Evolutionary conservation across 2,888 invertebrate genomes (phyloP).

Genomic region (Smittia sp.): DNA sequence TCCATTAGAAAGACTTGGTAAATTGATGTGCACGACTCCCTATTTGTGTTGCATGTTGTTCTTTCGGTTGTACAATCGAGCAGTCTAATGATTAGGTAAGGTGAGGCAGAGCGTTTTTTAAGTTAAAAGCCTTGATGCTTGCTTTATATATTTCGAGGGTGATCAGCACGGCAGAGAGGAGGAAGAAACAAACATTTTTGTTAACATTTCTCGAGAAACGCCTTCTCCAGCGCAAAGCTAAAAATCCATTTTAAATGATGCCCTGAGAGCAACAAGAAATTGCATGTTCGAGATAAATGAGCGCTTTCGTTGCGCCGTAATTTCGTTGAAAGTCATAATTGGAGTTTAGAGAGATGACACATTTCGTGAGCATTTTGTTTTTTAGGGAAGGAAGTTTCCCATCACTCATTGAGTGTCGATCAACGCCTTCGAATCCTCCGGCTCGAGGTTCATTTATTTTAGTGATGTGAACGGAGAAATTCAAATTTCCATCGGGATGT

Average conservation of each 20-base stretch:
- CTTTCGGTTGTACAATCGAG: not conserved
- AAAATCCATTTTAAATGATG: not conserved
- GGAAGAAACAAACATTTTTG: conserved; percentile 16
- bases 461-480: not conserved
- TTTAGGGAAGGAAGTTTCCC: conserved; percentile 6
- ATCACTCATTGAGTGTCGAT: conserved; percentile 22
- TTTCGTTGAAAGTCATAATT: conserved; percentile 34
- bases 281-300: conserved; percentile 19
- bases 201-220: conserved; percentile 21
- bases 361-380: not conserved
- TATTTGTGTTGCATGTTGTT: conserved; percentile 11
- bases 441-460: conserved; percentile 31
- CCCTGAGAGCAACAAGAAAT: conserved; percentile 33
- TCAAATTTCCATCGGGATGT: conserved; percentile 41
- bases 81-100: conserved; percentile 41
- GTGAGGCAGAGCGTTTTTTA: conserved; percentile 26
- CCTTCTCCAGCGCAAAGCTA: conserved; percentile 4
- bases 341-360: conserved; percentile 23
- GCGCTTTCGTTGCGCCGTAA: not conserved
- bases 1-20: not conserved
- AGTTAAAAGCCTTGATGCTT: conserved; percentile 12
- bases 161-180: conserved; percentile 5
- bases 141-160: conserved; percentile 26
- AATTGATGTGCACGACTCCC: conserved; percentile 29
- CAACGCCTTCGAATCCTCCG: conserved; percentile 30